Evolutionary conservation across 2,113 vertebrate species (phyloP).

Genomic region (Dryoscopus gambensis): DNA sequence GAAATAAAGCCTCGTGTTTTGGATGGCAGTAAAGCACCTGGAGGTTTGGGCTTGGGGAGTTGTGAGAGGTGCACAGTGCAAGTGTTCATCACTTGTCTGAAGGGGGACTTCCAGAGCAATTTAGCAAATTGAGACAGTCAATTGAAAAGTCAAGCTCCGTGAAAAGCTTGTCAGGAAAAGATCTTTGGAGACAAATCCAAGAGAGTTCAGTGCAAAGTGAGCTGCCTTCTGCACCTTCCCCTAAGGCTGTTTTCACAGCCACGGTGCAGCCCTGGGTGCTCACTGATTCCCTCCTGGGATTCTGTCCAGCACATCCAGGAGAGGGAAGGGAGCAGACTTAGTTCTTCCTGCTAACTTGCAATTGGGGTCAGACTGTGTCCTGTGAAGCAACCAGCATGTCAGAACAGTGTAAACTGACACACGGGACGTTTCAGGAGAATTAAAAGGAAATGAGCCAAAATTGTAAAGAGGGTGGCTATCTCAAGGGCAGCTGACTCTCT

Average conservation of each 20-base stretch:
- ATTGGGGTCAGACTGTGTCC: neutral
- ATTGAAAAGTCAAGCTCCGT: neutral
- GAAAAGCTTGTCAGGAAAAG: neutral
- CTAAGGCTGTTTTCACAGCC: neutral
- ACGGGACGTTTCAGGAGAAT: no score
- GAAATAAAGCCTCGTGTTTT: neutral
- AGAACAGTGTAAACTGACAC: neutral
- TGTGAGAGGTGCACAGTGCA: neutral
- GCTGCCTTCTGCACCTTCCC: neutral
- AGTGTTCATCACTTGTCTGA: neutral
- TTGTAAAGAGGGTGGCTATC: neutral
- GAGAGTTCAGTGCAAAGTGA: neutral
- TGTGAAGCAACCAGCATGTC: neutral
- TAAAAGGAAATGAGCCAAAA: neutral
- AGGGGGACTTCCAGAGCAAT: neutral
- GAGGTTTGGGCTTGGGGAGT: neutral
- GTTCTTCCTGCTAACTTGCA: neutral
- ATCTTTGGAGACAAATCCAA: neutral
- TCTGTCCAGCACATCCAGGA: neutral
- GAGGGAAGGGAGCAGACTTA: neutral
- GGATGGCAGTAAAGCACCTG: neutral
- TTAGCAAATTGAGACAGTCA: neutral
- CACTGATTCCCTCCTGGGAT: neutral
- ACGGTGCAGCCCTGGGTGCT: neutral
- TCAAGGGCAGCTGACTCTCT: neutral